A percentile compares a stretch with the other conserved stretches of the same genome.
Evolutionary conservation across 1,140 invertebrate genomes (phyloP).

Genomic region (Ceratosolen fusciceps): DNA sequence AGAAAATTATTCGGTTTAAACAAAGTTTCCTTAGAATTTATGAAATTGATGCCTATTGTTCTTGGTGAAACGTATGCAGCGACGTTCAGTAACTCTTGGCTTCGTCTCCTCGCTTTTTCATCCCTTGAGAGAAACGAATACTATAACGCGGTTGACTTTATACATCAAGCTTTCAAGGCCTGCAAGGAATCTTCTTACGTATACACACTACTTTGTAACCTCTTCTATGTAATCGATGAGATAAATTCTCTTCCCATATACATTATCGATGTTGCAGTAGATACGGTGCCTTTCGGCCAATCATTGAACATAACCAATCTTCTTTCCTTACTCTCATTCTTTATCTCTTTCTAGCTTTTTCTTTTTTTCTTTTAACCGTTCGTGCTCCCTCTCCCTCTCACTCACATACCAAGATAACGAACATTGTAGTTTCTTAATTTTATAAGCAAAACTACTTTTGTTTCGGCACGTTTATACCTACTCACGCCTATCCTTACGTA

Average conservation of each 20-base stretch:
- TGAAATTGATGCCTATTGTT: not conserved
- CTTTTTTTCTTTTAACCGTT: conserved; percentile 6
- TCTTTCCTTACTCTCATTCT: not conserved
- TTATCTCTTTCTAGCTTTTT: not conserved
- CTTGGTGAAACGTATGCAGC: not conserved
- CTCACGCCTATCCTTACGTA: no score
- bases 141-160: conserved; percentile 21
- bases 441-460: no score
- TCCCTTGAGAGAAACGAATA: conserved; percentile 22
- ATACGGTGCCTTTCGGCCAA: not conserved
- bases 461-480: no score
- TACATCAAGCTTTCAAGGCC: conserved; percentile 2
- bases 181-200: not conserved
- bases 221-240: conserved; percentile 38
- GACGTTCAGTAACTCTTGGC: not conserved
- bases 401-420: no score
- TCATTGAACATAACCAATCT: not conserved
- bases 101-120: not conserved
- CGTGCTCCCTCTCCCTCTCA: no score
- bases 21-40: not conserved
- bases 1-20: no score
- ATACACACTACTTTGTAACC: conserved; percentile 35
- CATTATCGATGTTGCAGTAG: not conserved
- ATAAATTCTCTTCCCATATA: conserved; percentile 3
- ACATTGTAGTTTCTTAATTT: no score